Evolutionary conservation across 2,888 invertebrate genomes (phyloP), one percentile per base, ranked within the genome.

Genomic region (Bedellia somnulentella): DNA sequence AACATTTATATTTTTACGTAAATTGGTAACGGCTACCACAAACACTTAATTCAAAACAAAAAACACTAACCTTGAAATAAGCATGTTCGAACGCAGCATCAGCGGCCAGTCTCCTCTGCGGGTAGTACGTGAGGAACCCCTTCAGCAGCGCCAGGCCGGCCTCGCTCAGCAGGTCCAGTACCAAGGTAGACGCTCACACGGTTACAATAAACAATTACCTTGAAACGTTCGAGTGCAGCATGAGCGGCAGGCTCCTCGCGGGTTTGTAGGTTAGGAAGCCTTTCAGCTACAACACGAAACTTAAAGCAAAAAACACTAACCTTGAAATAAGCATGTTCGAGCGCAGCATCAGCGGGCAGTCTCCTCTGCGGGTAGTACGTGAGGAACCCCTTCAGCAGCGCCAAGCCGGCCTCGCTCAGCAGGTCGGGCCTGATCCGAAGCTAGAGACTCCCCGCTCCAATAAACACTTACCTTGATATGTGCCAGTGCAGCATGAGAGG

Each of bases 71-170:
- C 52, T 78, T 80, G 47, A 97, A 96, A 53, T 92, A 97, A 11
- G 82, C 78, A 52, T 95, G 93, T 30, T 84, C 83, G 14, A 96
- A 55, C 0, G 94, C 96, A 15, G 87, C 87, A 37, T 93, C 93
- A 0, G 97, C 96, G 0, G 91, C 88, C 34, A 93, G 79, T 48
- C 99, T 78, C 52, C 87, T 86, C 15, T 71, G 80, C 0, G 98
- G 98, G 64, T 94, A 90, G 61, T 94, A 99, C 0, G 95, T 95
- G 16, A 99, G 77, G 53, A 98, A 88, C 35, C 87, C 86, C 56
- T 85, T 78, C 27, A 86, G 56, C 29, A 85, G 52, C 6, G 78
- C 53, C 31, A 81, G 57, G 2, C 85, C 86, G 1, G 76, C 44
- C 35, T 85, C 85, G 0, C 79, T 77, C 4, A 81, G 59, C 38